phyloP scores from a whole-genome alignment of 2,113 vertebrate genomes.

The Dicentrarchus labrax region DNA sequence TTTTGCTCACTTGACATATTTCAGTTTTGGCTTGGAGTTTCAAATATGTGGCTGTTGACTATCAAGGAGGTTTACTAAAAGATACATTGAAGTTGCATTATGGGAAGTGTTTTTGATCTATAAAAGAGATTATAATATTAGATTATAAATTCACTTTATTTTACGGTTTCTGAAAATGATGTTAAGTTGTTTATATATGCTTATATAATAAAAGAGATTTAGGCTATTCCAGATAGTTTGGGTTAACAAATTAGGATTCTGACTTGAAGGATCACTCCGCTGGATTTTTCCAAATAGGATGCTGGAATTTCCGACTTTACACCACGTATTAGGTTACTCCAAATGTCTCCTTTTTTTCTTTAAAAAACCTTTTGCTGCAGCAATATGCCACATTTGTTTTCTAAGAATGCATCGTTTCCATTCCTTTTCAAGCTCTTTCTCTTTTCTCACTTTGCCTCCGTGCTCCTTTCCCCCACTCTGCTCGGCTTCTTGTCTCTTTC shows the following conservation, averaged over 20 bases:
- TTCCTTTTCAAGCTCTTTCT: slow-evolving; percentile 18
- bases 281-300: slow-evolving; percentile 39
- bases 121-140: neutral
- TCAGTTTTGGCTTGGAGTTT: neutral
- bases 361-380: slow-evolving; percentile 8
- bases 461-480: slow-evolving; percentile 34
- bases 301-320: slow-evolving; percentile 43
- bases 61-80: neutral
- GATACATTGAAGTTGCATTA: neutral
- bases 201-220: slow-evolving; percentile 31
- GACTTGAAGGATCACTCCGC: slow-evolving; percentile 6
- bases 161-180: slow-evolving; percentile 16
- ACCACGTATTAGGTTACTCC: neutral
- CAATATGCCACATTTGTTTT: slow-evolving; percentile 28
- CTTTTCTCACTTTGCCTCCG: slow-evolving; percentile 9
- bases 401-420: slow-evolving; percentile 46
- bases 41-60: neutral
- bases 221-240: slow-evolving; percentile 38
- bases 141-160: neutral
- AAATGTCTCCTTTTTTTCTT: slow-evolving; percentile 18
- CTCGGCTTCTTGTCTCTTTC: slow-evolving; percentile 36
- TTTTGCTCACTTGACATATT: neutral
- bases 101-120: neutral
- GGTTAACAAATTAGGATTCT: slow-evolving; percentile 31
- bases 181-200: slow-evolving; percentile 15